Conservation (phyloP, 1,140 invertebrate species). For the Drosophila mauritiana region DNA sequence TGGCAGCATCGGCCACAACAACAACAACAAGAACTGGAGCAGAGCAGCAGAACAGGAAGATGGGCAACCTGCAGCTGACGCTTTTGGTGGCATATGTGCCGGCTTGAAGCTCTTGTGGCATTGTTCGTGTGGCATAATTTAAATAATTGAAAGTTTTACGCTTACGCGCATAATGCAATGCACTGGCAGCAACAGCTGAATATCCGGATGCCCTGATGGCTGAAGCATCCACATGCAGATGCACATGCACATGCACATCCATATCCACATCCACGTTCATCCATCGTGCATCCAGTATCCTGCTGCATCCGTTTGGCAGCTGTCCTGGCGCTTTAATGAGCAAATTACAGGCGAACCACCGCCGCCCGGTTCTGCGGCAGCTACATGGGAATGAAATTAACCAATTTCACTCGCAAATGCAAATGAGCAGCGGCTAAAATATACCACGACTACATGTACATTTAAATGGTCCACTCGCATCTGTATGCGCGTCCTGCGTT, state of each 20-base stretch:
- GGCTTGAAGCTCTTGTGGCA: slow-evolving; percentile 63
- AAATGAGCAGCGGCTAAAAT: slow-evolving; percentile 68
- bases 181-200: slow-evolving; percentile 54
- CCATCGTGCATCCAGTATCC: slow-evolving; percentile 5
- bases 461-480: slow-evolving; percentile 16
- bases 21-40: slow-evolving; percentile 27
- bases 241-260: background rate
- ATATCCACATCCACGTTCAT: background rate
- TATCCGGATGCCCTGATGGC: slow-evolving; percentile 53
- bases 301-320: slow-evolving; percentile 17
- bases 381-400: slow-evolving; percentile 76
- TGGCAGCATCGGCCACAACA: slow-evolving; percentile 27
- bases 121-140: slow-evolving; percentile 84
- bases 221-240: slow-evolving; percentile 4
- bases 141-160: slow-evolving; percentile 84
- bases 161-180: slow-evolving; percentile 74
- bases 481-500: slow-evolving; percentile 17
- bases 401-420: slow-evolving; percentile 71
- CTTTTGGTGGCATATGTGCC: slow-evolving; percentile 62
- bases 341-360: slow-evolving; percentile 48
- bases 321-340: slow-evolving; percentile 61
- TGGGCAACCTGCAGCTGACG: slow-evolving; percentile 66
- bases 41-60: slow-evolving; percentile 29
- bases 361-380: slow-evolving; percentile 15
- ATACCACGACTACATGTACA: slow-evolving; percentile 5